These are phyloP conservation scores for Myrmophylax atrothorax DNA, from an alignment of 2,113 vertebrate genomes.

Conservation along the genomic window DNA sequence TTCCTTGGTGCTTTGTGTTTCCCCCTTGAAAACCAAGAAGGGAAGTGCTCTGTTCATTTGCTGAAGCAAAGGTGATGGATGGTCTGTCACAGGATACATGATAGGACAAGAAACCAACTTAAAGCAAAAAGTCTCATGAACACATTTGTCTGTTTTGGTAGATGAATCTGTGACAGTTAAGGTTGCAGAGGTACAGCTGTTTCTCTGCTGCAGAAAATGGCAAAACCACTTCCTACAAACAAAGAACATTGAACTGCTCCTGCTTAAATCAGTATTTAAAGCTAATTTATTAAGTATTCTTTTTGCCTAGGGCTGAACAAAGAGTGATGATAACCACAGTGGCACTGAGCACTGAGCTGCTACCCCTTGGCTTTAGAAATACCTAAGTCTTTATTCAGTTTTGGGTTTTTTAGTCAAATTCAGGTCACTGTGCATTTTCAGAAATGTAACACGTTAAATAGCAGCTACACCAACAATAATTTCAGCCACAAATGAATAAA, in stretches of 20 bases:
- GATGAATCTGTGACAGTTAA: not conserved
- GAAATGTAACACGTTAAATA: not conserved
- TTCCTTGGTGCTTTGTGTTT: not conserved
- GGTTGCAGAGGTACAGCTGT: not conserved
- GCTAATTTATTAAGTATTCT: not conserved
- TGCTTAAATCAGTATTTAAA: not conserved
- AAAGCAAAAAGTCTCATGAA: not conserved
- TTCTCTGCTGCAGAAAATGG: not conserved
- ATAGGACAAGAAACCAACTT: not conserved
- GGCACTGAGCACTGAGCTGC: not conserved
- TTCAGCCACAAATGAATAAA: not conserved
- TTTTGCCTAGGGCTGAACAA: not conserved
- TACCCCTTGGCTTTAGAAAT: not conserved
- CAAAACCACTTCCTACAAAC: not conserved
- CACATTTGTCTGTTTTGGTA: not conserved
- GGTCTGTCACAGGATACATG: not conserved
- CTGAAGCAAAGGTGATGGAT: not conserved
- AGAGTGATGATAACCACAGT: not conserved
- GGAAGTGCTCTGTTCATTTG: not conserved
- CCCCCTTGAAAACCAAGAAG: not conserved
- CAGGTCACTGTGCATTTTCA: not conserved
- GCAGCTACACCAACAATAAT: not conserved
- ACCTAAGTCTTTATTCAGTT: not conserved
- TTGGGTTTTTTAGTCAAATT: not conserved
- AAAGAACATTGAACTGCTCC: not conserved